Conservation (phyloP, 2,113 vertebrate species). For the Haemorhous mexicanus region DNA sequence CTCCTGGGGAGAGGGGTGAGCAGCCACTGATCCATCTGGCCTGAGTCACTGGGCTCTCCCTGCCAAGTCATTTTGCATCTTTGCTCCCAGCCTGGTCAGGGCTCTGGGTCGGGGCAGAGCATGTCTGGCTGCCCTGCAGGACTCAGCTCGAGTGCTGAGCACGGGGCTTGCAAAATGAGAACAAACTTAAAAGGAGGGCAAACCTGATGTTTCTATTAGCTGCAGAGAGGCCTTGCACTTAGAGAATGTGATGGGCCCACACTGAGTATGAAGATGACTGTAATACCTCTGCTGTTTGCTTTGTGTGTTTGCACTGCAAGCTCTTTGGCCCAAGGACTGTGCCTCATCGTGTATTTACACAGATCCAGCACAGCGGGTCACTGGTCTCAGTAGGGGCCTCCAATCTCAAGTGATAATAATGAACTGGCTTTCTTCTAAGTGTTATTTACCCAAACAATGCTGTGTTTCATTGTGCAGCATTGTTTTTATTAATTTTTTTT, state of each 20-base stretch:
- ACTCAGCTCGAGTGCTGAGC: background rate
- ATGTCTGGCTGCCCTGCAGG: background rate
- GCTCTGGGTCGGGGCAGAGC: background rate
- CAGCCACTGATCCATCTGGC: background rate
- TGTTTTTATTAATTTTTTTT: conserved; percentile 31
- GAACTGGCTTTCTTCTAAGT: conserved; percentile 30
- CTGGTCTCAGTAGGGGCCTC: background rate
- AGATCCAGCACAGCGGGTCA: conserved; percentile 24
- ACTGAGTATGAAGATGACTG: background rate
- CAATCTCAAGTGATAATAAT: conserved; percentile 47
- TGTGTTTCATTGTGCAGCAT: background rate
- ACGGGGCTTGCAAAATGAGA: background rate
- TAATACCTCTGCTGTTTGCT: conserved; percentile 42
- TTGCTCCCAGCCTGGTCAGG: background rate
- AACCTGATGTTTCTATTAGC: background rate
- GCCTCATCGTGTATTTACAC: conserved; percentile 38
- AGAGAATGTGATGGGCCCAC: background rate
- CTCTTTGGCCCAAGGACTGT: conserved; percentile 33
- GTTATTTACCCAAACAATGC: conserved; percentile 42
- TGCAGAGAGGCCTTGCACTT: background rate
- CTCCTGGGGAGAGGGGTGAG: background rate
- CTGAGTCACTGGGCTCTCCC: background rate
- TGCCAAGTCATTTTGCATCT: background rate
- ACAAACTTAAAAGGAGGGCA: background rate
- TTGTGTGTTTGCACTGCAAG: conserved; percentile 37